Percentiles rank a stretch among this genome's conserved stretches.
These are phyloP conservation scores for Clarias laeviceps DNA, from an alignment of 2,797 vertebrate species.

Conservation along the genomic window DNA sequence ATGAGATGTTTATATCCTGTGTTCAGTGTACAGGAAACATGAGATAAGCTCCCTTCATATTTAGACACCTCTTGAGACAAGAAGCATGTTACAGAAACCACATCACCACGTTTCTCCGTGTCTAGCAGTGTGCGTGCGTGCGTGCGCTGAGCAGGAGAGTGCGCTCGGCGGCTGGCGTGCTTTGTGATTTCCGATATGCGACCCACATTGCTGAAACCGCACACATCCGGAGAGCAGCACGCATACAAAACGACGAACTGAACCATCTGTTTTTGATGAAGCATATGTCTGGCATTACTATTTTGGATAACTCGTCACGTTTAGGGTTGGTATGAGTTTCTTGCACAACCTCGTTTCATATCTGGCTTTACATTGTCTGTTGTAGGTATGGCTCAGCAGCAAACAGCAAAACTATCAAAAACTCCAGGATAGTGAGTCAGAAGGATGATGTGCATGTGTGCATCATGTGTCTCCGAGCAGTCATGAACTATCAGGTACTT, in stretches of 20 bases:
- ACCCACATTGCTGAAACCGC: conserved; percentile 25
- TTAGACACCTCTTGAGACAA: neutral
- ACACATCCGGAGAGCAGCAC: conserved; percentile 47
- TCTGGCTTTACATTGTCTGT: conserved; percentile 42
- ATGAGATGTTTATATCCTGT: neutral
- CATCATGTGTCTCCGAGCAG: conserved; percentile 94
- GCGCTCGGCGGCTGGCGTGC: conserved; percentile 6
- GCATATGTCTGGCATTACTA: neutral
- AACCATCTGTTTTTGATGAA: conserved; percentile 24
- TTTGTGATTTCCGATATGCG: conserved; percentile 49
- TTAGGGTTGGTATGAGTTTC: neutral
- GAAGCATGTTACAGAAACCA: conserved; percentile 28
- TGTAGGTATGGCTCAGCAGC: conserved; percentile 86
- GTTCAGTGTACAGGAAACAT: conserved; percentile 35
- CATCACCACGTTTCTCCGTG: neutral
- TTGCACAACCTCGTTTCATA: neutral
- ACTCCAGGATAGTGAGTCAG: conserved; percentile 93
- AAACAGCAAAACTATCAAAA: conserved; percentile 91
- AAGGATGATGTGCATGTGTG: conserved; percentile 98
- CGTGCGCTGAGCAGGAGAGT: neutral
- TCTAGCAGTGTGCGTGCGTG: neutral
- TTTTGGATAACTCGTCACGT: neutral
- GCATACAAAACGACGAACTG: conserved; percentile 9
- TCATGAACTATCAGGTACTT: conserved; percentile 98
- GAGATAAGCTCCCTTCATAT: neutral